These are phyloP conservation scores for Gastrophysa polygoni DNA, from an alignment of 2,888 invertebrate species.

Conservation along the genomic window DNA sequence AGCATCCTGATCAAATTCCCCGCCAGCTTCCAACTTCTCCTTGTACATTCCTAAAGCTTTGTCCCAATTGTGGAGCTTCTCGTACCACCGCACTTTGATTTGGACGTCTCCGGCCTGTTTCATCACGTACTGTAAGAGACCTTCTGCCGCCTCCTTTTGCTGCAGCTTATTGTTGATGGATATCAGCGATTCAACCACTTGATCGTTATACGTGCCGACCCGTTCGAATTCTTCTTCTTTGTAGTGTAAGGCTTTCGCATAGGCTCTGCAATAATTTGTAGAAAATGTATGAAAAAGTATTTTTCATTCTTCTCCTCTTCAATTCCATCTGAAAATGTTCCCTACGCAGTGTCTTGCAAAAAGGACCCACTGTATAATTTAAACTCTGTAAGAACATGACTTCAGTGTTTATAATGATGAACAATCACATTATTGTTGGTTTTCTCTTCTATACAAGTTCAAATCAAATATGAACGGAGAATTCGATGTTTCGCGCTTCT, in stretches of 20 bases:
- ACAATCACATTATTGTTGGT: no score
- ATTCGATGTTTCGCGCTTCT: no score
- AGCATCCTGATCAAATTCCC: slow-evolving; percentile 72
- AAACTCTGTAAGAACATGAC: no score
- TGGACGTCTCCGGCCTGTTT: slow-evolving; percentile 71
- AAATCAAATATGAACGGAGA: no score
- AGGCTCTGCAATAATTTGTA: slow-evolving; percentile 57
- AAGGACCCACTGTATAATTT: no score
- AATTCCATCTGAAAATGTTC: no score
- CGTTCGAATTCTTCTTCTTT: slow-evolving; percentile 94
- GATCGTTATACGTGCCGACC: slow-evolving; percentile 66
- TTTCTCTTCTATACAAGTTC: no score
- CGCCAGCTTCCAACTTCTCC: slow-evolving; percentile 70
- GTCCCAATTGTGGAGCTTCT: slow-evolving; percentile 98
- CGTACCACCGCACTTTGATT: slow-evolving; percentile 88
- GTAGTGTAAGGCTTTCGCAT: slow-evolving; percentile 85
- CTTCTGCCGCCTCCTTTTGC: slow-evolving; percentile 97
- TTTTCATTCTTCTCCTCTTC: no score
- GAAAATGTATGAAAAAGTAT: no score
- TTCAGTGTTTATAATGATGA: no score
- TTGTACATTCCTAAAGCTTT: slow-evolving; percentile 89
- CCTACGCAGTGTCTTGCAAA: no score
- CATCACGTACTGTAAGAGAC: slow-evolving; percentile 88
- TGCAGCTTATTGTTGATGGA: slow-evolving; percentile 98
- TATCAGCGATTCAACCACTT: slow-evolving; percentile 91